Evolutionary conservation across 2,888 invertebrate genomes (phyloP), one percentile per base, ranked within the genome.

Genomic region (Coenonympha arcania): DNA sequence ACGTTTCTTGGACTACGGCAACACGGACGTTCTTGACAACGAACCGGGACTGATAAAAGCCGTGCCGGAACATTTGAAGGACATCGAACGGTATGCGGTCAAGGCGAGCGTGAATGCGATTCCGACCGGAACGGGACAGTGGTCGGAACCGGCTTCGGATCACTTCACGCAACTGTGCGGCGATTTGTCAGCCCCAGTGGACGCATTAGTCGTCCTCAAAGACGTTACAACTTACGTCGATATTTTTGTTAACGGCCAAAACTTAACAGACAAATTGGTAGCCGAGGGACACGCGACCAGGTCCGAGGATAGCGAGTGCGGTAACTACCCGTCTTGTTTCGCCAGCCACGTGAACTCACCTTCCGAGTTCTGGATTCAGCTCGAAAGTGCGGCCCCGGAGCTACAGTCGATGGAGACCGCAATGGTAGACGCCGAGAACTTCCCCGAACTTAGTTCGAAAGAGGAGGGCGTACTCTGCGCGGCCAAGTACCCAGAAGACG

Each of bases 1-100:
- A 1, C 88, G 92, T 24, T 94, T 93, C 62, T 89, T 93, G 9
- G 94, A 94, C 68, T 93, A 90, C 62, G 94, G 94, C 6, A 93
- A 93, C 64, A 93, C 93, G 0, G 93, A 94, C 61, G 90, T 92
- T 0, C 83, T 93, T 0, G 88, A 90, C 37, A 92, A 91, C 55
- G 84, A 87, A 16, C 87, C 88, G 0, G 87, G 83, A 0, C 76
- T 88, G 18, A 80, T 93, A 6, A 92, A 91, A 62, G 82, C 83
- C 3, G 79, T 93, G 56, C 89, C 91, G 0, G 87, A 89, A 0
- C 79, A 88, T 9, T 75, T 91, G 61, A 88, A 88, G 36, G 73
- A 81, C 0, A 65, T 88, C 0, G 89, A 89, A 52, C 79, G 87
- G 8, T 89, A 88, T 58, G 90, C 90, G 0, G 71, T 90, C 11